Percentiles rank a stretch among this genome's conserved stretches.
Conservation (phyloP, 2,113 vertebrate genomes). For the Engraulis encrasicolus region DNA sequence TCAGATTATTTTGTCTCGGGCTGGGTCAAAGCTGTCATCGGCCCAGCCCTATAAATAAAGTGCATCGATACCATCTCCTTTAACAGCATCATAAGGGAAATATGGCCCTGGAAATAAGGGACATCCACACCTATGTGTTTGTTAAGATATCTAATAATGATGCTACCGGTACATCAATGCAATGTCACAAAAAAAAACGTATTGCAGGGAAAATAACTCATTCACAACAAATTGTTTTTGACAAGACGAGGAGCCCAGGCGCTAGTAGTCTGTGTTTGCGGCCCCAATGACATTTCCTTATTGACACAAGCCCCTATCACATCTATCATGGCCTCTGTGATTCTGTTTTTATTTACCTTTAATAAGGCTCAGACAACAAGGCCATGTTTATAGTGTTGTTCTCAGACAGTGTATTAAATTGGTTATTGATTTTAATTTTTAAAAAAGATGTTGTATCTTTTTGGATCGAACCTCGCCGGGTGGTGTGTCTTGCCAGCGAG, state of each 20-base stretch:
- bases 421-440: conserved; percentile 49
- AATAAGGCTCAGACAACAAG: conserved; percentile 21
- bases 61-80: no score
- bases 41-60: no score
- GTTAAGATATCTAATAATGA: background rate
- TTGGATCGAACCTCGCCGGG: background rate
- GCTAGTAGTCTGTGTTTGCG: conserved; percentile 8
- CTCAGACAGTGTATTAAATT: conserved; percentile 43
- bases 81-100: no score
- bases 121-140: background rate
- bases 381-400: background rate
- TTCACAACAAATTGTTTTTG: conserved; percentile 7
- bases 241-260: background rate
- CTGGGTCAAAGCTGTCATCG: no score
- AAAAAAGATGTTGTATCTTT: conserved; percentile 31
- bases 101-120: background rate
- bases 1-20: no score
- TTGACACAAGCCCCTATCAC: background rate
- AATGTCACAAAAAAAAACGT: background rate
- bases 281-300: conserved; percentile 34
- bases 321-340: background rate
- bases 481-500: background rate
- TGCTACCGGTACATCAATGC: no score
- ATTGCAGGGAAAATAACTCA: background rate
- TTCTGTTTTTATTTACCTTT: conserved; percentile 32